These are phyloP conservation scores for Scarus forsteni DNA, from an alignment of 2,797 vertebrate genomes.

Conservation along the genomic window DNA sequence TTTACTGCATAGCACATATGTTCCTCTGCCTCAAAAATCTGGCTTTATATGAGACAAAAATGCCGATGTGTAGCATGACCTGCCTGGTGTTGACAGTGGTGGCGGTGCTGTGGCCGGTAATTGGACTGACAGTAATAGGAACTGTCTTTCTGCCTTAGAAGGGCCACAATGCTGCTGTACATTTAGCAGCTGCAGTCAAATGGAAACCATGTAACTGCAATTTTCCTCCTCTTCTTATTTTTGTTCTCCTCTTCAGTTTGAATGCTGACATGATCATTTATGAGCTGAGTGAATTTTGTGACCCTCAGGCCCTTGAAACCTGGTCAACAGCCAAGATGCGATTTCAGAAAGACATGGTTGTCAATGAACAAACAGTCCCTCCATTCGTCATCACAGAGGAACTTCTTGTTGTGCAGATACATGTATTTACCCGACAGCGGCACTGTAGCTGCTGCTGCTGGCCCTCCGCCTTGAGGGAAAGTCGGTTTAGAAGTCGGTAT, in stretches of 20 bases:
- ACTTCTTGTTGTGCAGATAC: conserved; percentile 56
- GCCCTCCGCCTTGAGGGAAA: conserved; percentile 59
- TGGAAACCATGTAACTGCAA: conserved; percentile 72
- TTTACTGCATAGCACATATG: conserved; percentile 14
- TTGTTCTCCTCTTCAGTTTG: conserved; percentile 35
- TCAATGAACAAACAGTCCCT: conserved; percentile 71
- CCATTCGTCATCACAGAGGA: conserved; percentile 58
- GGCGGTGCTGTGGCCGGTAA: conserved; percentile 73
- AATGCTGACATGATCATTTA: conserved; percentile 73
- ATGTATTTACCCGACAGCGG: conserved; percentile 58
- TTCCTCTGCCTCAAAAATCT: conserved; percentile 36
- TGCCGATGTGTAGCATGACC: conserved; percentile 59
- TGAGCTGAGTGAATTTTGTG: conserved; percentile 64
- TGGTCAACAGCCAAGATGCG: conserved; percentile 54
- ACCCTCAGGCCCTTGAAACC: conserved; percentile 62
- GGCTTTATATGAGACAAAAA: conserved; percentile 57
- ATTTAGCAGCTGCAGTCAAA: conserved; percentile 68
- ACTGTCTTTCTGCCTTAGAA: conserved; percentile 75
- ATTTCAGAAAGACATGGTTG: conserved; percentile 67
- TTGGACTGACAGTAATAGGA: conserved; percentile 80
- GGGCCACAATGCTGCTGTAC: conserved; percentile 62
- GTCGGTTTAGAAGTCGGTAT: conserved; percentile 67
- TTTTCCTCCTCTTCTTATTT: conserved; percentile 56
- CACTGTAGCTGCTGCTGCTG: conserved; percentile 53
- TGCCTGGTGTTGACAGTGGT: conserved; percentile 70